Evolutionary conservation across 1,140 invertebrate species (phyloP).

Genomic region (Drosophila sechellia): DNA sequence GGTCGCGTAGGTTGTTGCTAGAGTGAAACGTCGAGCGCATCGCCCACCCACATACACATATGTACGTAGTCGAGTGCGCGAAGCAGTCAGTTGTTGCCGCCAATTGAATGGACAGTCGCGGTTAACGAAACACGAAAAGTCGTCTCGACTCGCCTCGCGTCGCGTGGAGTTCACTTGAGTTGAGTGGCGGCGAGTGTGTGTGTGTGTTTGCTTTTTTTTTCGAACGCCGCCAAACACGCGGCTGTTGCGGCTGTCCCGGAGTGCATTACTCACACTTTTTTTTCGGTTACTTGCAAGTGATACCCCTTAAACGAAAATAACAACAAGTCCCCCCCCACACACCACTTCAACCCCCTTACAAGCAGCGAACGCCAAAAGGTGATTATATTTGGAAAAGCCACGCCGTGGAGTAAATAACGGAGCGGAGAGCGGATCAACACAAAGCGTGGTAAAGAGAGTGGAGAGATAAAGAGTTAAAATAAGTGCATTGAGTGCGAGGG

Average conservation of each 20-base stretch:
- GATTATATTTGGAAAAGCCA: conserved; percentile 2
- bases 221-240: conserved; percentile 1
- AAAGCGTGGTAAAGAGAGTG: conserved; percentile 9
- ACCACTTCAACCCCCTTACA: neutral
- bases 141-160: too few species aligned
- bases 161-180: neutral
- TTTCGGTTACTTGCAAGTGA: conserved; percentile 15
- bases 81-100: conserved; percentile 2
- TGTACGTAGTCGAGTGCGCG: neutral
- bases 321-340: neutral
- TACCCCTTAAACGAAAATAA: neutral
- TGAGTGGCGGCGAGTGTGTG: neutral
- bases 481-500: neutral
- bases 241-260: conserved; percentile 2
- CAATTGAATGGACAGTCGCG: conserved; percentile 4
- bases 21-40: neutral
- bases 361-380: neutral
- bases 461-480: neutral
- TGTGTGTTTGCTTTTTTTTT: neutral
- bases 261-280: conserved; percentile 10
- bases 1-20: conserved; percentile 1
- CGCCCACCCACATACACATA: conserved; percentile 3
- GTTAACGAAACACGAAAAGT: conserved; percentile 8
- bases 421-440: conserved; percentile 6
- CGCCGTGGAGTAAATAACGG: neutral